Conservation (phyloP, 2,888 invertebrate genomes). For the Scaeva pyrastri region DNA sequence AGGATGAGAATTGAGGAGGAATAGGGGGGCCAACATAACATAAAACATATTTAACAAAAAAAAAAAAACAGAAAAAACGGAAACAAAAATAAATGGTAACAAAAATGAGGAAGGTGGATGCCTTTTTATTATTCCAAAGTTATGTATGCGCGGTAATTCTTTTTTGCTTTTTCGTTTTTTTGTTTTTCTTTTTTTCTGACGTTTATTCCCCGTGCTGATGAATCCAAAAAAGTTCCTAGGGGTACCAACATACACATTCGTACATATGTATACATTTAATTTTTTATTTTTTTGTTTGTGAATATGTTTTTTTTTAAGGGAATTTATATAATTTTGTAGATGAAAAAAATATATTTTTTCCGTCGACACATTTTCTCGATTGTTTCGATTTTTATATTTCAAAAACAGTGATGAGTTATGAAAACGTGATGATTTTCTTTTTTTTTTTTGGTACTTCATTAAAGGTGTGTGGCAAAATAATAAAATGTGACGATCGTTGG, state of each 20-base stretch:
- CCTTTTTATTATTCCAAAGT: conserved; percentile 24
- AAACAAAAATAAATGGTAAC: neutral
- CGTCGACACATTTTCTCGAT: conserved; percentile 21
- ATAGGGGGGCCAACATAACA: conserved; percentile 35
- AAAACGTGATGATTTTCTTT: conserved; percentile 19
- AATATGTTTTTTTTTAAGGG: conserved; percentile 32
- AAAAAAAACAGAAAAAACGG: neutral
- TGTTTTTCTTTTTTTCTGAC: too few relatives aligned
- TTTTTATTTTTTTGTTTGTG: conserved; percentile 1
- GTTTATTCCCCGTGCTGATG: neutral
- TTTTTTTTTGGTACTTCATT: conserved; percentile 10
- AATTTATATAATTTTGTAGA: conserved; percentile 44
- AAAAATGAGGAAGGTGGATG: neutral
- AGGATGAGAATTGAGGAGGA: neutral
- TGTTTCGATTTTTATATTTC: conserved; percentile 60
- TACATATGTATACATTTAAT: neutral
- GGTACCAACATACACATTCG: too few relatives aligned
- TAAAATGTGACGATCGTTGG: neutral
- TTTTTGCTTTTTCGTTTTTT: too few relatives aligned
- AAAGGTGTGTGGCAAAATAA: conserved; percentile 19
- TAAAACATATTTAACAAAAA: conserved; percentile 7
- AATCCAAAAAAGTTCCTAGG: conserved; percentile 4
- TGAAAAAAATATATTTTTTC: neutral
- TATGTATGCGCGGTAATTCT: conserved; percentile 26
- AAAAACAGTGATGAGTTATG: conserved; percentile 42